These are phyloP conservation scores for Eulemur coronatus DNA, from an alignment of 2,797 vertebrate species.

Conservation along the genomic window DNA sequence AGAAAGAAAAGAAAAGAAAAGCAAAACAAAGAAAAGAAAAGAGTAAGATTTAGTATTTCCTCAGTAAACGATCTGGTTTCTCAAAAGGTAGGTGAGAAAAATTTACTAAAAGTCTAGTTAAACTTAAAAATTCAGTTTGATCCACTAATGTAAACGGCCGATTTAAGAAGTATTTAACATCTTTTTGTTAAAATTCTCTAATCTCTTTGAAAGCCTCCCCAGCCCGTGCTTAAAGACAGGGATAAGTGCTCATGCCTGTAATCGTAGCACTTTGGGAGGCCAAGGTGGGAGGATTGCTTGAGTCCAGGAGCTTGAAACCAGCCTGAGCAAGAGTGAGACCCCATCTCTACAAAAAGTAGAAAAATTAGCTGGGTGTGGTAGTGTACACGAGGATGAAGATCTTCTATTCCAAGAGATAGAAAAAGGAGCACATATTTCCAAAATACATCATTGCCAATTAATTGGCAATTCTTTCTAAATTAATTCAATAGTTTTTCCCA, in stretches of 20 bases:
- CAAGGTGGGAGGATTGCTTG: not conserved
- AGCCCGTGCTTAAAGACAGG: not conserved
- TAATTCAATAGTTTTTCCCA: not conserved
- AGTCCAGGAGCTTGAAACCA: not conserved
- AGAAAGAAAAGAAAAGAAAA: not conserved
- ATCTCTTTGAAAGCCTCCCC: not conserved
- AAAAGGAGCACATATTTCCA: not conserved
- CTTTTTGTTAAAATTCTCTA: not conserved
- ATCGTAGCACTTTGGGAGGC: not conserved
- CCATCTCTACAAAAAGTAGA: not conserved
- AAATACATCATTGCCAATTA: not conserved
- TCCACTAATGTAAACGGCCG: not conserved
- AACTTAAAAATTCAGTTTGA: not conserved
- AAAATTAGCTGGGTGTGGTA: not conserved
- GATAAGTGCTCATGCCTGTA: not conserved
- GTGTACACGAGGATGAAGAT: not conserved
- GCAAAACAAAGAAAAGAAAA: not conserved
- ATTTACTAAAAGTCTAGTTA: not conserved
- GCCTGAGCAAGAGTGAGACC: no score
- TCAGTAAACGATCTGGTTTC: not conserved
- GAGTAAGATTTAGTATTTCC: not conserved
- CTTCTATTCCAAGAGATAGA: not conserved
- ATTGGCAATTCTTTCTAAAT: not conserved
- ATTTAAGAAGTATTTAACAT: conserved; percentile 3
- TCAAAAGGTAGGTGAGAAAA: not conserved